Conservation (phyloP, 2,113 vertebrate genomes). For the human (Homo sapiens) region GRCh38 chr5:14408501-14409000, state of each 20-base stretch:
- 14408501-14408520: neutral
- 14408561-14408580: neutral
- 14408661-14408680: neutral
- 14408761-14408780: neutral
- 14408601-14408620: neutral
- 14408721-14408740: fast-evolving
- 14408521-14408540: neutral
- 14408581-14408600: neutral
- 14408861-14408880: neutral
- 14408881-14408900: neutral
- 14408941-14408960: neutral
- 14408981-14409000: neutral
- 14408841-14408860: neutral
- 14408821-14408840: neutral
- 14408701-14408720: neutral
- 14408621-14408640: neutral
- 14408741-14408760: neutral
- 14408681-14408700: neutral
- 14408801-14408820: neutral
- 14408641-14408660: neutral
- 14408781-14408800: neutral
- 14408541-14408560: neutral
- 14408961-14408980: neutral
- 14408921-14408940: neutral
- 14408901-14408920: neutral